These are phyloP conservation scores for Glaucidium brasilianum DNA, from an alignment of 2,113 vertebrate species.

Conservation along the genomic window DNA sequence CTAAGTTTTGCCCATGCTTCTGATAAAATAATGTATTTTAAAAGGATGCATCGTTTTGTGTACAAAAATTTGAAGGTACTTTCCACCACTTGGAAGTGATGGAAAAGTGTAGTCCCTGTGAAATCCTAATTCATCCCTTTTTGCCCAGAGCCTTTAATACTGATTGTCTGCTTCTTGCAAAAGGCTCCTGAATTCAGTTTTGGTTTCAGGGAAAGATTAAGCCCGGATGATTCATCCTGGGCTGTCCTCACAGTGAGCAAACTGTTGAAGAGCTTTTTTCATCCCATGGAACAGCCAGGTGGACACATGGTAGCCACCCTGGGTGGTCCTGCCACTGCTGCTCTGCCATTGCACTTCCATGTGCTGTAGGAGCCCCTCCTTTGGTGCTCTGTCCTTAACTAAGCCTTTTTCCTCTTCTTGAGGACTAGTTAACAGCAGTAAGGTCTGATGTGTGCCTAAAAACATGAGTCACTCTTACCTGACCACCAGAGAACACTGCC, in stretches of 20 bases:
- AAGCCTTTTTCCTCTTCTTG: not conserved
- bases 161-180: not conserved
- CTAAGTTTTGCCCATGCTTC: not conserved
- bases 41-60: not conserved
- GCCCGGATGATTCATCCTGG: not conserved
- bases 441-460: not conserved
- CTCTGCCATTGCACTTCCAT: fast-evolving
- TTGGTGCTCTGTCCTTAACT: not conserved
- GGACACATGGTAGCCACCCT: not conserved
- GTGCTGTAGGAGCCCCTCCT: fast-evolving
- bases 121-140: not conserved
- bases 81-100: not conserved
- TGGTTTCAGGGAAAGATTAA: not conserved
- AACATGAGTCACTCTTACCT: not conserved
- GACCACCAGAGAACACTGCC: not conserved
- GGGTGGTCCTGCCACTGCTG: fast-evolving
- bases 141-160: not conserved
- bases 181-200: not conserved
- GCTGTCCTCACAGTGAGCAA: not conserved
- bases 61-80: not conserved
- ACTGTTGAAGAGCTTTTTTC: not conserved
- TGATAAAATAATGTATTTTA: not conserved
- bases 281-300: not conserved
- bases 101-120: not conserved
- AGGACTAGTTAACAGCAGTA: not conserved